phyloP scores from a whole-genome alignment of 2,797 vertebrate species.

The Hozukius guyotensis region DNA sequence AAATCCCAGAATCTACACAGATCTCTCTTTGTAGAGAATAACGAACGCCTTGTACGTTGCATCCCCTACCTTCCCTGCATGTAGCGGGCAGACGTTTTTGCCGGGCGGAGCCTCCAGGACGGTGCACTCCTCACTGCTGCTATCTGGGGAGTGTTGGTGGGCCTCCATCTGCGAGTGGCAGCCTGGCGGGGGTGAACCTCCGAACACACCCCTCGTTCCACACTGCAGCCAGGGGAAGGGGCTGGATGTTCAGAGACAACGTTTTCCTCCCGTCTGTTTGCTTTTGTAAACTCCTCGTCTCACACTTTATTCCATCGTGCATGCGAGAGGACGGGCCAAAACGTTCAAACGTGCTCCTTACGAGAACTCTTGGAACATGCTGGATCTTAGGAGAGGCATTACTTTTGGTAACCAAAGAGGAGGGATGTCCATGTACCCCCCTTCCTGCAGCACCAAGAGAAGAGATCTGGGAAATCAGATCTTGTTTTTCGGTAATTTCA shows the following conservation, averaged over 20 bases:
- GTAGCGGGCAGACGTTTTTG: constrained; percentile 90
- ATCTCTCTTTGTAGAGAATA: no score
- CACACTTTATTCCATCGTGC: constrained; percentile 31
- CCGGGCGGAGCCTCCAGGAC: constrained; percentile 94
- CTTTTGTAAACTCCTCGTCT: neutral
- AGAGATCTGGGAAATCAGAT: neutral
- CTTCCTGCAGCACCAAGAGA: neutral
- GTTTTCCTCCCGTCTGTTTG: neutral
- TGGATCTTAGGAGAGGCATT: neutral
- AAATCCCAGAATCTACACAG: neutral
- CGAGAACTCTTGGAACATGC: neutral
- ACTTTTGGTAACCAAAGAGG: neutral
- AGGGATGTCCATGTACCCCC: neutral
- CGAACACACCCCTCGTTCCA: constrained; percentile 72
- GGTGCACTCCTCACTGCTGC: constrained; percentile 95
- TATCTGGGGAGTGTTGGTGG: constrained; percentile 94
- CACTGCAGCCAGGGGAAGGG: constrained; percentile 74
- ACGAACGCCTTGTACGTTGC: no score
- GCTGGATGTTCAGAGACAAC: neutral
- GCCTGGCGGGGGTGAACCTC: constrained; percentile 85
- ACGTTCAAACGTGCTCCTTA: neutral
- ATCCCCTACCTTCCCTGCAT: constrained; percentile 88
- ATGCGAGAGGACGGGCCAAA: neutral
- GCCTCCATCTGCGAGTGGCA: constrained; percentile 85
- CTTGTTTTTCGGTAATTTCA: neutral